A percentile compares a stretch with the other conserved stretches of the same genome.
These are phyloP conservation scores for Periphyllus acericola DNA, from an alignment of 2,888 invertebrate genomes.

Conservation along the genomic window DNA sequence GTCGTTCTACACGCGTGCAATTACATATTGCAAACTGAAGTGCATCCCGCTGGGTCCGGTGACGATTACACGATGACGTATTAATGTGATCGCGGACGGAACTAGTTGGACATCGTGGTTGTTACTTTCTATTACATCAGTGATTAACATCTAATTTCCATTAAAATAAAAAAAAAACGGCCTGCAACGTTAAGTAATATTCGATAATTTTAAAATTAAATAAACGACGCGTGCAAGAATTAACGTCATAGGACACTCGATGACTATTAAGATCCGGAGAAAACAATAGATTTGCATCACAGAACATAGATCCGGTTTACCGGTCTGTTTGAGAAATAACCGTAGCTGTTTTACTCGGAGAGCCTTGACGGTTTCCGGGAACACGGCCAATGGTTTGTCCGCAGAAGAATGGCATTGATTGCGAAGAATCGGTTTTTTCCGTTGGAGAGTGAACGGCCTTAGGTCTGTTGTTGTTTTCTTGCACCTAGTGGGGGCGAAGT, in stretches of 20 bases:
- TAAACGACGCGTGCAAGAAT: not conserved
- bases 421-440: conserved; percentile 39
- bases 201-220: conserved; percentile 15
- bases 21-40: not conserved
- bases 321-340: conserved; percentile 47
- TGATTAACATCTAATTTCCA: not conserved
- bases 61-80: not conserved
- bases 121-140: conserved; percentile 43
- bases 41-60: not conserved
- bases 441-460: conserved; percentile 52
- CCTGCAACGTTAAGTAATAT: conserved; percentile 15
- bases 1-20: not conserved
- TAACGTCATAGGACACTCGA: conserved; percentile 23
- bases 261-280: conserved; percentile 60
- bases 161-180: not conserved
- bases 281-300: conserved; percentile 60
- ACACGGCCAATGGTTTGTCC: conserved; percentile 36
- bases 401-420: conserved; percentile 42
- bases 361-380: conserved; percentile 61
- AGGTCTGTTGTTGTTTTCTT: conserved; percentile 18
- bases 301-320: conserved; percentile 59
- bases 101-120: not conserved
- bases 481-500: not conserved
- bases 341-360: conserved; percentile 24
- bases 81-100: not conserved